Conservation (phyloP, 1,140 invertebrate genomes). For the Drosophila truncata region DNA sequence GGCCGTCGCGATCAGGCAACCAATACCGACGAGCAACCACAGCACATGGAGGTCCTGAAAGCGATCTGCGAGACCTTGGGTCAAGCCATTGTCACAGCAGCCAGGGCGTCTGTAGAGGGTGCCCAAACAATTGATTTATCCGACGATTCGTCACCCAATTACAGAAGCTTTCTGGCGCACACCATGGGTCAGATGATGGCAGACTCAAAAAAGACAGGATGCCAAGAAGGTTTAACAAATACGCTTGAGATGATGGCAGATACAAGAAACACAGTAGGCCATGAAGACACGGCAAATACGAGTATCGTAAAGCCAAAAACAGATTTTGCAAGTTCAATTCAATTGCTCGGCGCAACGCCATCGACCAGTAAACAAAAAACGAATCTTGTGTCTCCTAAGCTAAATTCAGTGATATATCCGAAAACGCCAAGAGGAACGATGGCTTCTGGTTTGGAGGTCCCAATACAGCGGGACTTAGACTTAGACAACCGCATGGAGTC, state of each 20-base stretch:
- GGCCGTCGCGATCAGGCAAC: slow-evolving; percentile 15
- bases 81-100: slow-evolving; percentile 14
- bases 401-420: neutral
- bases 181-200: neutral
- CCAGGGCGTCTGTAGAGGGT: slow-evolving; percentile 14
- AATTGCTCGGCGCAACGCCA: neutral
- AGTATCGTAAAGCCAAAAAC: neutral
- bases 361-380: neutral
- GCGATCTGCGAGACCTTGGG: slow-evolving; percentile 38
- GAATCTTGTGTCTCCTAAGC: neutral
- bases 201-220: neutral
- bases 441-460: neutral
- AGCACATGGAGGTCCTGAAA: neutral
- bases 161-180: neutral
- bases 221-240: no score
- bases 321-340: neutral
- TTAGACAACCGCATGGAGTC: neutral
- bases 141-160: neutral
- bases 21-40: slow-evolving; percentile 1
- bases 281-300: neutral
- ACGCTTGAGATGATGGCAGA: neutral
- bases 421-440: neutral
- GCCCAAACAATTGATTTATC: neutral
- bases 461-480: neutral
- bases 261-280: neutral